Percentiles rank a stretch among this genome's conserved stretches.
These are phyloP conservation scores for Macrophya annulata DNA, from an alignment of 2,888 invertebrate species.

Conservation along the genomic window DNA sequence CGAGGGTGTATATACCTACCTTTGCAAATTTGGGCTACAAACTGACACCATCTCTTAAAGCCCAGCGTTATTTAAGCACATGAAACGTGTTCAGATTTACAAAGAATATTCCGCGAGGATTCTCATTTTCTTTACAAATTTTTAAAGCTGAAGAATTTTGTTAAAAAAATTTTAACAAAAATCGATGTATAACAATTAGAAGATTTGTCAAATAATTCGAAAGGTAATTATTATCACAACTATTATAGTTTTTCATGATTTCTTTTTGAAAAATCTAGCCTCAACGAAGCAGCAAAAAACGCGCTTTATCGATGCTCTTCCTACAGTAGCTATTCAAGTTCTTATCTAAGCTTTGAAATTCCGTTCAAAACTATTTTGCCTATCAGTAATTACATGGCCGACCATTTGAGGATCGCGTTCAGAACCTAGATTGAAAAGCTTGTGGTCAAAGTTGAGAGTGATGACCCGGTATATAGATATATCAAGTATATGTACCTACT, in stretches of 20 bases:
- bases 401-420: not conserved
- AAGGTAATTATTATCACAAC: too few species aligned
- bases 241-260: too few species aligned
- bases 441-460: constrained; percentile 24
- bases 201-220: too few species aligned
- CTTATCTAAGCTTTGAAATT: not conserved
- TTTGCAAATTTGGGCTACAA: constrained; percentile 18
- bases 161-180: too few species aligned
- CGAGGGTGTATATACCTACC: constrained; percentile 13
- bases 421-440: constrained; percentile 19
- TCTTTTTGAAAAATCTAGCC: too few species aligned
- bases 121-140: not conserved
- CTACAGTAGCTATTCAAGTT: not conserved
- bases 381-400: constrained; percentile 7
- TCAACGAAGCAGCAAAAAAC: too few species aligned
- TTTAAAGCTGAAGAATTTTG: not conserved
- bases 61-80: not conserved
- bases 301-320: too few species aligned
- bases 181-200: too few species aligned
- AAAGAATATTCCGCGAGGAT: not conserved
- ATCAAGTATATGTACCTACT: not conserved
- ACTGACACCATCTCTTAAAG: constrained; percentile 9
- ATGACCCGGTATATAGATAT: not conserved
- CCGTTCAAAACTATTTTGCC: not conserved
- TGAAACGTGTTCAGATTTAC: not conserved